A percentile compares a stretch with the other conserved stretches of the same genome.
phyloP scores from a whole-genome alignment of 1,140 invertebrate genomes.

The Drosophila parabipectinata region DNA sequence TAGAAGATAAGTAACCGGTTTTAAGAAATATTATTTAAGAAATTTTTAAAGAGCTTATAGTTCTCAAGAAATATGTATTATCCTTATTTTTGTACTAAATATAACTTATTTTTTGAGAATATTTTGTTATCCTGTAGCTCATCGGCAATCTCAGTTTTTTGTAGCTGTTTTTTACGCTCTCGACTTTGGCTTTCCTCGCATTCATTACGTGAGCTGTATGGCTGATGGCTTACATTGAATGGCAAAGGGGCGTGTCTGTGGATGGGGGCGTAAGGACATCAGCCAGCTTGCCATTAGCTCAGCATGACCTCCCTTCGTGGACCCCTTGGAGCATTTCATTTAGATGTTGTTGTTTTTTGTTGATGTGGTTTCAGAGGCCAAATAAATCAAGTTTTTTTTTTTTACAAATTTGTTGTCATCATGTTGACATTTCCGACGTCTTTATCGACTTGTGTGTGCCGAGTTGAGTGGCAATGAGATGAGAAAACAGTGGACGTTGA shows the following conservation, averaged over 20 bases:
- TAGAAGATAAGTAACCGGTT: too few relatives aligned
- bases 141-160: slow-evolving; percentile 33
- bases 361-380: slow-evolving; percentile 49
- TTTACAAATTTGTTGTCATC: slow-evolving; percentile 82
- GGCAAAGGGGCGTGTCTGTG: slow-evolving; percentile 27
- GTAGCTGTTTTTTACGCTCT: slow-evolving; percentile 59
- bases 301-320: slow-evolving; percentile 32
- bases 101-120: neutral
- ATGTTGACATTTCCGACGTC: slow-evolving; percentile 81
- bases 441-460: slow-evolving; percentile 67
- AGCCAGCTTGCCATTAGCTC: slow-evolving; percentile 60
- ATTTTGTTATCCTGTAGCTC: slow-evolving; percentile 1
- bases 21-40: too few relatives aligned
- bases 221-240: slow-evolving; percentile 56
- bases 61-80: too few relatives aligned
- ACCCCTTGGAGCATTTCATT: slow-evolving; percentile 50
- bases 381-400: slow-evolving; percentile 77
- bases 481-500: slow-evolving; percentile 14
- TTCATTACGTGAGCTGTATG: slow-evolving; percentile 79
- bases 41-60: too few relatives aligned
- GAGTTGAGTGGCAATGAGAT: slow-evolving; percentile 4
- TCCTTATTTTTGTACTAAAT: neutral
- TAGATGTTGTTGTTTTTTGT: slow-evolving; percentile 56
- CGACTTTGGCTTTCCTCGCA: slow-evolving; percentile 49
- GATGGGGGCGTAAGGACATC: slow-evolving; percentile 8